phyloP scores from a whole-genome alignment of 2,113 vertebrate genomes.

The Gallinago media region DNA sequence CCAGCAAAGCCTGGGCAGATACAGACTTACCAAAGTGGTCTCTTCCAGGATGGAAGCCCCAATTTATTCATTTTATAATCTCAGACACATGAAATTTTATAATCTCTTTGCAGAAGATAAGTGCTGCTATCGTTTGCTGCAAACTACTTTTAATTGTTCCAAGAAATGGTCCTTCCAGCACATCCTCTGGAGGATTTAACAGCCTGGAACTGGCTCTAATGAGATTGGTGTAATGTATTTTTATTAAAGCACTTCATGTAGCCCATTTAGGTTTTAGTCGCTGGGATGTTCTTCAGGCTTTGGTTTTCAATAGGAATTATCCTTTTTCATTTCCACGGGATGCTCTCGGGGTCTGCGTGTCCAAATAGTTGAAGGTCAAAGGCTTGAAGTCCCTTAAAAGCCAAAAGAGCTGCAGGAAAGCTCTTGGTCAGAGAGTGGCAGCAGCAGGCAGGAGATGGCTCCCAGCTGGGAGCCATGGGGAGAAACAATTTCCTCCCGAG shows the following conservation, averaged over 20 bases:
- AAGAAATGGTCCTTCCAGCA: not conserved
- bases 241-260: not conserved
- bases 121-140: fast-evolving
- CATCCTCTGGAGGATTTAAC: fast-evolving
- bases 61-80: fast-evolving
- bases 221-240: not conserved
- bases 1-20: not conserved
- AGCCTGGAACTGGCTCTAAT: too few relatives aligned
- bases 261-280: not conserved
- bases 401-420: not conserved
- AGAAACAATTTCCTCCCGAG: fast-evolving
- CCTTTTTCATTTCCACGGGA: not conserved
- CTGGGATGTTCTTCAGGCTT: not conserved
- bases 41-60: not conserved
- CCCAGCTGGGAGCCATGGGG: not conserved
- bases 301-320: fast-evolving
- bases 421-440: not conserved
- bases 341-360: fast-evolving
- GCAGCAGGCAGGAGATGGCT: not conserved
- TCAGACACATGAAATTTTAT: not conserved
- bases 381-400: fast-evolving
- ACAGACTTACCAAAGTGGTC: fast-evolving
- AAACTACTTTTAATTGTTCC: not conserved
- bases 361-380: too few relatives aligned
- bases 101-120: not conserved